Evolutionary conservation across 2,888 invertebrate species (phyloP).

Genomic region (Pandemis cinnamomeana): DNA sequence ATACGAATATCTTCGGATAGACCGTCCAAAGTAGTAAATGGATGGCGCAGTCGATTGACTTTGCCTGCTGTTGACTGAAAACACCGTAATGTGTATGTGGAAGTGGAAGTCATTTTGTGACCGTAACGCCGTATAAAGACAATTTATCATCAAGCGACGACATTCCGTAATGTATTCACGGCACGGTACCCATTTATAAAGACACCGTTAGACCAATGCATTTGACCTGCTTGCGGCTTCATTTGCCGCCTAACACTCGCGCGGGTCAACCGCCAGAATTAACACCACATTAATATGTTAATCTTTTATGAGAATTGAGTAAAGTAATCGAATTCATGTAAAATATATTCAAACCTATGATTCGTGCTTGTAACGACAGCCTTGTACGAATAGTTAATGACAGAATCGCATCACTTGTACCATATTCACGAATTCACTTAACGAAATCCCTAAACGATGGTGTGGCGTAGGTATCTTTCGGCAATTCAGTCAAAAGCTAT

Average conservation of each 20-base stretch:
- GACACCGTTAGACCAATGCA: slow-evolving; percentile 72
- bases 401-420: background rate
- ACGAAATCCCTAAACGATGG: background rate
- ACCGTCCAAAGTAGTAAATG: background rate
- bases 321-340: background rate
- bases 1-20: background rate
- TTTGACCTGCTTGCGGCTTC: slow-evolving; percentile 73
- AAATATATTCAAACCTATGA: background rate
- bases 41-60: background rate
- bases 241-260: slow-evolving; percentile 49
- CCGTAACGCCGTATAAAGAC: slow-evolving; percentile 25
- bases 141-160: slow-evolving; percentile 38
- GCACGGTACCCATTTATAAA: slow-evolving; percentile 64
- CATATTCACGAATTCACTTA: background rate
- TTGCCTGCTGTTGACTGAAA: background rate
- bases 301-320: background rate
- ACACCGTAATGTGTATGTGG: slow-evolving; percentile 2
- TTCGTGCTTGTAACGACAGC: background rate
- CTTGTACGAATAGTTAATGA: background rate
- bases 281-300: slow-evolving; percentile 13
- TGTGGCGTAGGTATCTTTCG: background rate
- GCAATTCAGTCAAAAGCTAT: background rate
- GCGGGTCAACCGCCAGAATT: slow-evolving; percentile 16
- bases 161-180: slow-evolving; percentile 60
- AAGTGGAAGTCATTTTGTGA: slow-evolving; percentile 17